Evolutionary conservation across 1,140 invertebrate species (phyloP).

Genomic region (Holotrichia oblita): DNA sequence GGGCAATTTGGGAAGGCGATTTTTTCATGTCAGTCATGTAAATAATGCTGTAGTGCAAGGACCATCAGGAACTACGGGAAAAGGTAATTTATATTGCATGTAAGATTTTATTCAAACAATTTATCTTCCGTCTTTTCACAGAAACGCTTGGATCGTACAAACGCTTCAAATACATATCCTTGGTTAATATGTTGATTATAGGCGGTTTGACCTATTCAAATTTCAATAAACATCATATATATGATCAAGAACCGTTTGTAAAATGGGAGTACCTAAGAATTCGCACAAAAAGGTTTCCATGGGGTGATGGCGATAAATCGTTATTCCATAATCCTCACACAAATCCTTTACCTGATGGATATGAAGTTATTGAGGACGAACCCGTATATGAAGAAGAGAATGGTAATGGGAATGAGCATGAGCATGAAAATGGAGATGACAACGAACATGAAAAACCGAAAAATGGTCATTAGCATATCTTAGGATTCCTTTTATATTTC

Average conservation of each 20-base stretch:
- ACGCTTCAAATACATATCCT: neutral
- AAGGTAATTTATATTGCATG: neutral
- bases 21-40: neutral
- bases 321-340: constrained; percentile 86
- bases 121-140: neutral
- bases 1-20: neutral
- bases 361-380: constrained; percentile 67
- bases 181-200: neutral
- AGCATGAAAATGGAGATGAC: too few species aligned
- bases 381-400: too few species aligned
- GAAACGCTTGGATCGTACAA: neutral
- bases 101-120: too few species aligned
- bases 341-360: constrained; percentile 84
- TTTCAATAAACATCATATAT: neutral
- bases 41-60: neutral
- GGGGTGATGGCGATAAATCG: constrained; percentile 86
- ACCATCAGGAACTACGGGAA: neutral
- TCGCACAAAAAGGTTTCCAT: constrained; percentile 81
- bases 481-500: too few species aligned
- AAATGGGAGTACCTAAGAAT: constrained; percentile 80
- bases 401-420: too few species aligned
- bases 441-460: too few species aligned
- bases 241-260: constrained; percentile 64
- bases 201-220: neutral
- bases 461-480: too few species aligned